Base-by-base conservation (phyloP, 1,140 invertebrate genomes). In the Uloborus diversus region DNA sequence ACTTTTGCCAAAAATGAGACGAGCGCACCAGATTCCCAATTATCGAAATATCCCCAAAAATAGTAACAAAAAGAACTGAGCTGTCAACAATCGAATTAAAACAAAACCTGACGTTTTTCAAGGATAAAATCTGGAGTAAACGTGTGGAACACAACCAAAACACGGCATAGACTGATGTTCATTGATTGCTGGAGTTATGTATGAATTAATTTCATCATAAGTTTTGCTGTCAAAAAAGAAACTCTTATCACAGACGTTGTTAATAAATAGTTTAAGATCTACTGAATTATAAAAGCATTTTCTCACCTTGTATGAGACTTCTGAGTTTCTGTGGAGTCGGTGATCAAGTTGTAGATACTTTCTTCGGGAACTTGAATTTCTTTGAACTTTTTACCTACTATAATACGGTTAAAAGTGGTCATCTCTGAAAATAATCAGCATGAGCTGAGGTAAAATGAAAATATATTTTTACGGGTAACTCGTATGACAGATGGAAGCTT, bases 291-390 rank as follows among this genome's bases (percentile, higher is more conserved):
- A 42, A 42, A 42, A 42, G 17, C 9, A 42, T 42, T 42, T 42
- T 17, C 61, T 33, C 17, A 78, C 73, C 30, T 65, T 37, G 49
- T 28, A 14, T 42, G 17, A 49, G 9, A n/a, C 30, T 78, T 66
- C 27, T 42, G 30, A n/a, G 42, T 42, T 56, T 51, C 49, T 42
- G 62, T 23, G 1, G 73, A 65, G 3, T 7, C 14, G 2, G 32
- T 5, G 28, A 65, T 57, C 27, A 78, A 78, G 37, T 78, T 78
- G 23, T 66, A 78, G 27, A 78, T 78, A 57, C 25, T 78, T 25
- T 78, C 73, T 66, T 42, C 11, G 32, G 61, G 73, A 56, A 28
- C 23, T 49, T 78, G 47, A 53, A 66, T 37, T 66, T 78, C 62
- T 30, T 78, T 78, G 33, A 66, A 75, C 28, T 33, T 75, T 64